These are phyloP conservation scores for Morbakka virulenta DNA, from an alignment of 30 jellyfish, hydroid and myxozoan genomes.

Conservation along the genomic window DNA sequence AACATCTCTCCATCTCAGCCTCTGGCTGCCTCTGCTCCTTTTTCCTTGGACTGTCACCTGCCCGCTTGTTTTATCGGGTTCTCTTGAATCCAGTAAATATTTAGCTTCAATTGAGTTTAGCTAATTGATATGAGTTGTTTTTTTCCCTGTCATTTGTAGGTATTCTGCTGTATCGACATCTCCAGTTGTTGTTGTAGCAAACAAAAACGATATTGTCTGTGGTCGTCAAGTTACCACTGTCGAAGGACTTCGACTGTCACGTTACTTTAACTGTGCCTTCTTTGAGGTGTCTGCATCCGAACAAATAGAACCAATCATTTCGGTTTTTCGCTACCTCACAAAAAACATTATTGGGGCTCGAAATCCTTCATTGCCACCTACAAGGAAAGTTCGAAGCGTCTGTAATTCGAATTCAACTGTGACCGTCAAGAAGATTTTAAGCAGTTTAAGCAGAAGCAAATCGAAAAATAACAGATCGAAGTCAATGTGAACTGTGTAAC, in stretches of 20 bases:
- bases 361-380: not conserved
- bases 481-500: not conserved
- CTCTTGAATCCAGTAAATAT: no score
- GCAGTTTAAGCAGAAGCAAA: not conserved
- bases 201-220: constrained; percentile 45
- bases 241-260: constrained; percentile 58
- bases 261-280: constrained; percentile 53
- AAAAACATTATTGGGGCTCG: not conserved
- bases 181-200: constrained; percentile 42
- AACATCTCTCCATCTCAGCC: no score
- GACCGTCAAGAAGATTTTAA: not conserved
- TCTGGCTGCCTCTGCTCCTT: no score
- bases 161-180: not conserved
- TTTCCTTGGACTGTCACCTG: no score
- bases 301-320: constrained; percentile 55
- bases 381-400: not conserved
- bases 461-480: not conserved
- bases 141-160: not conserved
- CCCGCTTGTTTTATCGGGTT: no score
- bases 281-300: constrained; percentile 73
- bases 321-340: constrained; percentile 25
- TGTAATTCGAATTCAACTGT: not conserved
- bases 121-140: no score
- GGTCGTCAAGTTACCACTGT: constrained; percentile 64
- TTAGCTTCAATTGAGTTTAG: no score